Evolutionary conservation across 30 jellyfish, hydroid and myxozoan species (phyloP), one percentile per base, ranked within the genome.

Genomic region (Mastigias papua): DNA sequence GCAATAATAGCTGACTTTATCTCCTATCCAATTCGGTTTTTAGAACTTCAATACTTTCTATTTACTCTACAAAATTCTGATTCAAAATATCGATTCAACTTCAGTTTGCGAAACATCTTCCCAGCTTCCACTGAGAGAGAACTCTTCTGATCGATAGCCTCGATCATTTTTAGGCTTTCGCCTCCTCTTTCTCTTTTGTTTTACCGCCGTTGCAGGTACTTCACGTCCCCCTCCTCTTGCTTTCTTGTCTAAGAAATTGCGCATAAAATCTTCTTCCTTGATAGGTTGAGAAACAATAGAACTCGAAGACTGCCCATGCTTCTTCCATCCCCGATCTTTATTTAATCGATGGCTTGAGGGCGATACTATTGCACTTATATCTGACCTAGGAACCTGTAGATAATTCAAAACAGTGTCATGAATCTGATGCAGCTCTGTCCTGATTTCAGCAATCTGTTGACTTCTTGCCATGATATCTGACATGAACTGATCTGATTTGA

Each of bases 121-220:
- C 98, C 98, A 92, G 58, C 98, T 92, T 33, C 76, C 76, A 31
- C 88, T 77, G 48, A 77, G 34, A 2, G 76, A 51, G 35, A 61
- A 29, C 15, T 35, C 73, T 23, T 77, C 88, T 15, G 84, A 54
- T 48, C 74, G 73, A 27, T 51, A 73, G 13, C 89, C 76, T 81
- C 90, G 64, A 10, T 83, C 70, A 29, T 69, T 70, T 33, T 69
- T 42, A 58, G 79, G 31, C 58, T 76, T 48, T 49, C 90, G 62
- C 34, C 50, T 57, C 65, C 84, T 34, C 22, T 71, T 42, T 64
- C 62, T 22, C 71, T 63, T 68, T 50, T 86, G 34, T 34, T 58
- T 23, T 48, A 89, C 87, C 48, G 51, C 61, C 70, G 29, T 82
- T 22, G 61, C 69, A 17, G 97, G 83, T 42, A 84, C 62, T 19